A percentile compares a stretch with the other conserved stretches of the same genome.
phyloP scores from a whole-genome alignment of 2,113 vertebrate genomes.

The Labeo catla region DNA sequence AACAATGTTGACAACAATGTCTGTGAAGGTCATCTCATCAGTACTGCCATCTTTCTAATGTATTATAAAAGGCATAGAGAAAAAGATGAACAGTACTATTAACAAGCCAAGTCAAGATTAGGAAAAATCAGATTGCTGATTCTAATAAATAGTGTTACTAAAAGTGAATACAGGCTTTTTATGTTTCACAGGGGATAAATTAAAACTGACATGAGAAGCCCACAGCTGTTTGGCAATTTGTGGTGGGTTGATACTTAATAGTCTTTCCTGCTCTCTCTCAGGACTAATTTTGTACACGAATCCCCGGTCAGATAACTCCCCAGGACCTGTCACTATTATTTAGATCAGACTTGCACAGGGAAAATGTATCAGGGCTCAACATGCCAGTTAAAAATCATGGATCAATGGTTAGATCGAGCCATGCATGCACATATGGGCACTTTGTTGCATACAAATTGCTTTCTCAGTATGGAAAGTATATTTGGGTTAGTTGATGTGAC shows the following conservation, averaged over 20 bases:
- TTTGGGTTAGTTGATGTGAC: neutral
- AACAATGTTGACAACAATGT: neutral
- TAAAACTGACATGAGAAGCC: constrained; percentile 78
- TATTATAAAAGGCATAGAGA: neutral
- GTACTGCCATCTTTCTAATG: neutral
- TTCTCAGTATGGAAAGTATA: neutral
- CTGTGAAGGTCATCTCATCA: neutral
- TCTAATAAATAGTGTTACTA: neutral
- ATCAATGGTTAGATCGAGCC: neutral
- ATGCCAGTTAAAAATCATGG: constrained; percentile 17
- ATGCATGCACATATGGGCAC: neutral
- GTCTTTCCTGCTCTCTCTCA: constrained; percentile 56
- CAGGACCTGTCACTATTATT: constrained; percentile 57
- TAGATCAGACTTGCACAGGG: constrained; percentile 42
- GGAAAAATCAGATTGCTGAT: neutral
- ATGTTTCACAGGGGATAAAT: constrained; percentile 66
- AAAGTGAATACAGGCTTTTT: neutral
- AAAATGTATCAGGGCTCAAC: constrained; percentile 28
- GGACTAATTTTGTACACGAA: constrained; percentile 62
- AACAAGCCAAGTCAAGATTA: neutral
- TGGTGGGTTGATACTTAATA: constrained; percentile 75
- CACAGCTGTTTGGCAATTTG: constrained; percentile 75
- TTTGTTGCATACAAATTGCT: constrained; percentile 12
- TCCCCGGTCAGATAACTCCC: constrained; percentile 53
- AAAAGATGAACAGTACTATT: neutral